phyloP scores from a whole-genome alignment of 1,140 invertebrate species.

The Oncopeltus fasciatus region DNA sequence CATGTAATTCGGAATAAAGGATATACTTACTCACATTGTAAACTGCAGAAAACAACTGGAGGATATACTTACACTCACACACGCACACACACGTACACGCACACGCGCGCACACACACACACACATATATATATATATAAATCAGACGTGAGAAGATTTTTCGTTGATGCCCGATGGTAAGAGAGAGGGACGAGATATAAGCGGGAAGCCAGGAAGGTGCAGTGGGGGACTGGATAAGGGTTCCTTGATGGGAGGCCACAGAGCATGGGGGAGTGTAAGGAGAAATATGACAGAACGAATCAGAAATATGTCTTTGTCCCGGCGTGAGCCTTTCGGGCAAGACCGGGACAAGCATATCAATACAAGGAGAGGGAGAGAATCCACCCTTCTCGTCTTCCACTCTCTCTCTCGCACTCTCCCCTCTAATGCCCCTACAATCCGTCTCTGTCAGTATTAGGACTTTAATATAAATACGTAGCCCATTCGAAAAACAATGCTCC shows the following conservation, averaged over 20 bases:
- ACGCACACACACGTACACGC: no score
- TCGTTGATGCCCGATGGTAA: not conserved
- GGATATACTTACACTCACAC: no score
- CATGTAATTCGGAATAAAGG: no score
- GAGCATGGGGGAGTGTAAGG: not conserved
- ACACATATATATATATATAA: no score
- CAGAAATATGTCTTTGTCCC: constrained; percentile 1
- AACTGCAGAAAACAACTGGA: no score
- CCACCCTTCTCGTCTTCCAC: no score
- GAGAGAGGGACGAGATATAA: not conserved
- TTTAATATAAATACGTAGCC: not conserved
- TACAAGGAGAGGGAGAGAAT: not conserved
- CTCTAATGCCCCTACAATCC: not conserved
- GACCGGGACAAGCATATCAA: not conserved
- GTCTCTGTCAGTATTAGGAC: constrained; percentile 1
- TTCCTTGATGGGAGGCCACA: not conserved
- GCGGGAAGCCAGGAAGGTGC: constrained; percentile 2
- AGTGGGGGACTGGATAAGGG: not conserved
- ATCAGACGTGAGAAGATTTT: no score
- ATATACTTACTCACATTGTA: no score
- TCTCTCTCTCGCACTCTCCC: no score
- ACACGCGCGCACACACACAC: no score
- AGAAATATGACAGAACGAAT: constrained; percentile 1
- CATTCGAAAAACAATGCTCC: not conserved
- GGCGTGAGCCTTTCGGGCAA: not conserved